Base-by-base conservation (phyloP, 2,888 invertebrate genomes). In the Troilus luridus region DNA sequence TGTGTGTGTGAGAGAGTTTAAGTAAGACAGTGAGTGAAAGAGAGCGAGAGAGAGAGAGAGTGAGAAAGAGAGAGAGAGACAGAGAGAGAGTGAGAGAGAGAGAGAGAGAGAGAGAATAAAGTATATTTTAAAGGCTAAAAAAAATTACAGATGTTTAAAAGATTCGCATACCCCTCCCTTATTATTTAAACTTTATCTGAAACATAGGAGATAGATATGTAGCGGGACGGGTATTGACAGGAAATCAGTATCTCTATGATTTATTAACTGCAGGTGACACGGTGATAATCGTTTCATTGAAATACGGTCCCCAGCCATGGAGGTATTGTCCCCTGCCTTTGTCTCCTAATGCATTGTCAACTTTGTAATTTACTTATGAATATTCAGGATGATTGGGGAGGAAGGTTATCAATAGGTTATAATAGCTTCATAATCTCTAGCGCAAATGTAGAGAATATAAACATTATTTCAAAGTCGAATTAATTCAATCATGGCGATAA, bases 191-290 rank as follows among this genome's bases (percentile, higher is more conserved):
- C 24, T 67, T 67, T 67, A n/a, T 24, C 67, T 24, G 67, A 67
- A 67, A 14, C 12, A 67, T 24, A 5, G 24, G 24, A 67, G 64
- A 67, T 24, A 67, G 24, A 67, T 67, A 67, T 67, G 67, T 67
- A 67, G 24, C 24, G 67, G 67, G 24, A 67, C 12, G 67, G 67
- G 12, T 67, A 67, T 67, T 67, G 67, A 67, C 67, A 67, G 67
- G 67, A 67, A 67, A 67, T 67, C 67, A 67, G 67, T 67, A 67
- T 24, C 67, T 24, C 24, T 67, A 67, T 67, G 67, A 67, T 67
- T 67, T 67, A 67, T 67, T 67, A 67, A 24, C 67, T 24, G 67
- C 12, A 67, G 24, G 67, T 67, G 67, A 67, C 67, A 67, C 12
- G 67, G 9, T 0, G 67, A 67, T 67, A 67, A 67, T 67, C 67